A percentile compares a stretch with the other conserved stretches of the same genome.
These are phyloP conservation scores for Labrus mixtus DNA, from an alignment of 2,113 vertebrate genomes.

Conservation along the genomic window DNA sequence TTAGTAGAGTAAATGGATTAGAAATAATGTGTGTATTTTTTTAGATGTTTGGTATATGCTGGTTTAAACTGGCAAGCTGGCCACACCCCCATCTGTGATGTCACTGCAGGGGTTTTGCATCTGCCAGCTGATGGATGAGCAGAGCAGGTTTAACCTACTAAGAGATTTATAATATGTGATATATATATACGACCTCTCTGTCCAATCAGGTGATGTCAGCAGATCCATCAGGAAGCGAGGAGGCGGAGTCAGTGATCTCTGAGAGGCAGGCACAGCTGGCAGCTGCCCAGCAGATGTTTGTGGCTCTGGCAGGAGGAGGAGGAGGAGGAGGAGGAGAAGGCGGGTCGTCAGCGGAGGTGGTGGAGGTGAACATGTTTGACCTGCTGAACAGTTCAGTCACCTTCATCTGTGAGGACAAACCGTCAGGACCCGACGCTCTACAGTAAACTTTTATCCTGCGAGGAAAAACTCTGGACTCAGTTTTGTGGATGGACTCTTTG, in stretches of 20 bases:
- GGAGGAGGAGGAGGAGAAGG: slow-evolving; percentile 59
- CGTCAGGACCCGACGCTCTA: slow-evolving; percentile 23
- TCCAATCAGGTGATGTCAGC: slow-evolving; percentile 82
- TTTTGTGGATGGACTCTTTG: not conserved
- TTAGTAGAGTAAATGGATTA: no score
- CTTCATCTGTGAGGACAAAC: slow-evolving; percentile 86
- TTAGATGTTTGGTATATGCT: no score
- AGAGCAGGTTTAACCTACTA: no score
- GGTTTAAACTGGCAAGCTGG: no score
- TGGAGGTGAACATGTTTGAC: slow-evolving; percentile 89
- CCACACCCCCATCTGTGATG: no score
- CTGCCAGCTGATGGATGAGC: no score
- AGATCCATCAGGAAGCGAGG: slow-evolving; percentile 41
- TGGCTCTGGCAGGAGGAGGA: slow-evolving; percentile 80
- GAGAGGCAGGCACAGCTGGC: slow-evolving; percentile 79
- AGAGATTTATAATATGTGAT: not conserved
- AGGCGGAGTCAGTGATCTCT: slow-evolving; percentile 74
- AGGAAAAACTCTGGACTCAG: not conserved
- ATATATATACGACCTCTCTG: not conserved
- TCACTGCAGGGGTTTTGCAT: no score
- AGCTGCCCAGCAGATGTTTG: slow-evolving; percentile 86
- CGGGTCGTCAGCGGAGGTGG: slow-evolving; percentile 78
- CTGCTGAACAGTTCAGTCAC: slow-evolving; percentile 87
- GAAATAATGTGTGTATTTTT: no score
- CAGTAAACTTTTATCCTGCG: not conserved